Conservation (phyloP, 30 jellyfish, hydroid and myxozoan species). For the Chrysaora quinquecirrha region DNA sequence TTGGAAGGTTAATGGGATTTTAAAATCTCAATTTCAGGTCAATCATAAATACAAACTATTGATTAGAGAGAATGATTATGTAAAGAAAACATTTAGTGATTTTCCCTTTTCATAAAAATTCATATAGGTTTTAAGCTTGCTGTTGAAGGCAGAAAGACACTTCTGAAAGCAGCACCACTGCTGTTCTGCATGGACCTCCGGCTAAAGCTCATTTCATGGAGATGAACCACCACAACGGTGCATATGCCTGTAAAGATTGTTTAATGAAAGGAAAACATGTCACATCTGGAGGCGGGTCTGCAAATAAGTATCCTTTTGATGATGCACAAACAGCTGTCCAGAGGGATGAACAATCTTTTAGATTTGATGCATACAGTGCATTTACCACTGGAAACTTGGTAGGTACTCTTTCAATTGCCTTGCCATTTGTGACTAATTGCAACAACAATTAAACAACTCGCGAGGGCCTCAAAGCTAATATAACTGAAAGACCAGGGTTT, state of each 20-base stretch:
- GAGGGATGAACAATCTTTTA: neutral
- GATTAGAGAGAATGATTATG: neutral
- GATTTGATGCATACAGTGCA: neutral
- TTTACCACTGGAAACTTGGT: neutral
- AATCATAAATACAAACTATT: neutral
- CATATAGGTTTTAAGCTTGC: neutral
- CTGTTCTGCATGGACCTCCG: constrained; percentile 18
- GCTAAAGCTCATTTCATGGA: constrained; percentile 28
- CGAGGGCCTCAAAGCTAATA: neutral
- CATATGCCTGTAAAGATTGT: constrained; percentile 24
- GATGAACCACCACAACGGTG: constrained; percentile 23
- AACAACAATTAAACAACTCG: neutral
- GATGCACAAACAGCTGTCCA: neutral
- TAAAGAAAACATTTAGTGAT: neutral
- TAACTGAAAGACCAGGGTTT: neutral
- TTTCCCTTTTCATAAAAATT: neutral
- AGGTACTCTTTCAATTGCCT: neutral
- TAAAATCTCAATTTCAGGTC: neutral
- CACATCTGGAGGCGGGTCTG: neutral
- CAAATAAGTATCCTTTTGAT: constrained; percentile 6
- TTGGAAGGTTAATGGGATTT: neutral
- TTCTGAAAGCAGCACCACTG: constrained; percentile 4
- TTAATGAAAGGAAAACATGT: constrained; percentile 23
- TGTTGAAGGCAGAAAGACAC: neutral
- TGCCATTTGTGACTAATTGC: neutral